Percentiles rank a stretch among this genome's conserved stretches.
phyloP scores from a whole-genome alignment of 2,888 invertebrate genomes.

The Acanthopleura granulata region DNA sequence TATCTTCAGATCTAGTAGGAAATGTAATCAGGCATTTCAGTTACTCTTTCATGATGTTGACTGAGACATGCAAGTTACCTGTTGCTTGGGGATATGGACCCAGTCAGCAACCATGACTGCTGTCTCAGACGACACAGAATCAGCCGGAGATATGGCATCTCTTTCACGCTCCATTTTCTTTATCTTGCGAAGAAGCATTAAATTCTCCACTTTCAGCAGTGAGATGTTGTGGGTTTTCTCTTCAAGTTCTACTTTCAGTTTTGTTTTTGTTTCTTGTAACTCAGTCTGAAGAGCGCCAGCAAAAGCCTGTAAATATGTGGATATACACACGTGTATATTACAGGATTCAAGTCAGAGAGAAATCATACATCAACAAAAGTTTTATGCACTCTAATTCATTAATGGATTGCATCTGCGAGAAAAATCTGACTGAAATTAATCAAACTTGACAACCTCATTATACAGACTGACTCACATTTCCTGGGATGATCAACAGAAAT shows the following conservation, averaged over 20 bases:
- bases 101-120: not conserved
- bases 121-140: slow-evolving; percentile 1
- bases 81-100: slow-evolving; percentile 4
- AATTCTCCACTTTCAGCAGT: not conserved
- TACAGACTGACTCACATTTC: no score
- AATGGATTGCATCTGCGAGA: no score
- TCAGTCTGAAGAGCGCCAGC: not conserved
- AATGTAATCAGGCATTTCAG: no score
- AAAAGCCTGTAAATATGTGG: not conserved
- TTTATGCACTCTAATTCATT: no score
- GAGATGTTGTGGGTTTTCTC: not conserved
- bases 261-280: not conserved
- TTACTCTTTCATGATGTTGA: no score
- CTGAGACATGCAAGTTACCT: not conserved
- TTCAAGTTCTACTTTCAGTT: not conserved
- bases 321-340: not conserved
- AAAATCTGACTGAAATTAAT: no score
- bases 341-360: no score
- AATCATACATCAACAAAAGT: no score
- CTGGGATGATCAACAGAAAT: no score
- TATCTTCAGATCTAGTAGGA: no score
- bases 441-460: no score
- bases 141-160: not conserved
- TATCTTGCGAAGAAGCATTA: not conserved
- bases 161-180: slow-evolving; percentile 1